Evolutionary conservation across 2,113 vertebrate species (phyloP).

Genomic region (Garra rufa): DNA sequence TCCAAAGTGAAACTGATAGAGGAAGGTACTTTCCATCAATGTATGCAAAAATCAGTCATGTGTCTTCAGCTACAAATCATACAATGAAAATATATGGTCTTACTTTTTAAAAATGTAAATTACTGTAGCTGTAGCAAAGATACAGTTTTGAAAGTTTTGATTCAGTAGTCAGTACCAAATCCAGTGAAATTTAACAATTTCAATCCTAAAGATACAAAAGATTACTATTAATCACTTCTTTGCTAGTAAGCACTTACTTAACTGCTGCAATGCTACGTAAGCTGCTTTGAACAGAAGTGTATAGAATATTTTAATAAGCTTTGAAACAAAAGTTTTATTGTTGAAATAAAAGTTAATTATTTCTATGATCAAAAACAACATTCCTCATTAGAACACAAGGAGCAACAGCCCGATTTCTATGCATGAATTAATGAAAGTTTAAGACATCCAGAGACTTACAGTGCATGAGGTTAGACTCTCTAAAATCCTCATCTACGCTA

Average conservation of each 20-base stretch:
- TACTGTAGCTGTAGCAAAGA: too few relatives aligned
- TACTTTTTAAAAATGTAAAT: too few relatives aligned
- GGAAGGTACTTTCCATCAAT: not conserved
- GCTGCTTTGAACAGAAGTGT: not conserved
- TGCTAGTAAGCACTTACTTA: too few relatives aligned
- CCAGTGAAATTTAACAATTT: not conserved
- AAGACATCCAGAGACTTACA: constrained; percentile 73
- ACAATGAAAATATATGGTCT: not conserved
- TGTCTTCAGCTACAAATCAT: not conserved
- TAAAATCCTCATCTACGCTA: constrained; percentile 77
- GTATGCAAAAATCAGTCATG: not conserved
- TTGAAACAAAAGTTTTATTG: too few relatives aligned
- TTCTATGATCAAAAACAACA: not conserved
- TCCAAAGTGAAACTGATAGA: not conserved
- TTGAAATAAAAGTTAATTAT: too few relatives aligned
- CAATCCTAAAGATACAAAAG: not conserved
- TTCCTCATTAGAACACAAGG: not conserved
- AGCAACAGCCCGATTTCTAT: not conserved
- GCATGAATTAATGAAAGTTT: not conserved
- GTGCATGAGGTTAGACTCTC: constrained; percentile 91
- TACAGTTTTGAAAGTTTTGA: not conserved
- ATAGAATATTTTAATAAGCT: too few relatives aligned
- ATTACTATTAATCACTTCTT: not conserved
- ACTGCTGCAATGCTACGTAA: not conserved
- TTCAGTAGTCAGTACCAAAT: not conserved